These are phyloP conservation scores for Torymus texanus DNA, from an alignment of 2,888 invertebrate genomes.

Conservation along the genomic window DNA sequence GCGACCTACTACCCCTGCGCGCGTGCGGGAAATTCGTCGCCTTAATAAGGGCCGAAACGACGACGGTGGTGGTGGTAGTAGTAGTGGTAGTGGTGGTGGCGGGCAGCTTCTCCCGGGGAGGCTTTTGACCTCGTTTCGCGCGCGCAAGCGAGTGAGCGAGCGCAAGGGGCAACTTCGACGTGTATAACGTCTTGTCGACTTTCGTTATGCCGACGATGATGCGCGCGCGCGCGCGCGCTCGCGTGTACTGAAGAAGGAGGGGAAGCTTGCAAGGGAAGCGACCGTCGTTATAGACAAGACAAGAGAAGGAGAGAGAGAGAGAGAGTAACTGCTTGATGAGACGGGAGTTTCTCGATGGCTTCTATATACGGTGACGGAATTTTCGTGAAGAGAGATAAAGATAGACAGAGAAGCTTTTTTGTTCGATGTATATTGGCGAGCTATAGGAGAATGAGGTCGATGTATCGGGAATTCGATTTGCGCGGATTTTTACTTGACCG, in stretches of 20 bases:
- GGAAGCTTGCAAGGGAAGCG: background rate
- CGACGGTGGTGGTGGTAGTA: background rate
- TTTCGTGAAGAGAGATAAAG: background rate
- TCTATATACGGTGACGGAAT: background rate
- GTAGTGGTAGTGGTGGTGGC: background rate
- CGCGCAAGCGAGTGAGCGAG: background rate
- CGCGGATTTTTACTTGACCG: too few relatives aligned
- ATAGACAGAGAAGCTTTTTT: too few relatives aligned
- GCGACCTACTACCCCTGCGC: background rate
- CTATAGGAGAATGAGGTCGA: too few relatives aligned
- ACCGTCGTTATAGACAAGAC: background rate
- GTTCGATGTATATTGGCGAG: too few relatives aligned
- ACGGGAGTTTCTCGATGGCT: conserved; percentile 1
- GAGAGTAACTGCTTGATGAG: conserved; percentile 10
- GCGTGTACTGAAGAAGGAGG: background rate
- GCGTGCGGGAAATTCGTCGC: conserved; percentile 1
- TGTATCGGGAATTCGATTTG: too few relatives aligned
- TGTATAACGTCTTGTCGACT: conserved; percentile 19
- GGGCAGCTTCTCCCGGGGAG: conserved; percentile 7
- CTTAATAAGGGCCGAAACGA: conserved; percentile 23
- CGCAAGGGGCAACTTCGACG: conserved; percentile 7
- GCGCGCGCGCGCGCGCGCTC: background rate
- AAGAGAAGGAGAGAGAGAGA: background rate
- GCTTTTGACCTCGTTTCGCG: conserved; percentile 52
- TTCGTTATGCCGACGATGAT: too few relatives aligned